Percentiles rank a stretch among this genome's conserved stretches.
Evolutionary conservation across 2,888 invertebrate genomes (phyloP).

Genomic region (Leptogaster cylindrica): DNA sequence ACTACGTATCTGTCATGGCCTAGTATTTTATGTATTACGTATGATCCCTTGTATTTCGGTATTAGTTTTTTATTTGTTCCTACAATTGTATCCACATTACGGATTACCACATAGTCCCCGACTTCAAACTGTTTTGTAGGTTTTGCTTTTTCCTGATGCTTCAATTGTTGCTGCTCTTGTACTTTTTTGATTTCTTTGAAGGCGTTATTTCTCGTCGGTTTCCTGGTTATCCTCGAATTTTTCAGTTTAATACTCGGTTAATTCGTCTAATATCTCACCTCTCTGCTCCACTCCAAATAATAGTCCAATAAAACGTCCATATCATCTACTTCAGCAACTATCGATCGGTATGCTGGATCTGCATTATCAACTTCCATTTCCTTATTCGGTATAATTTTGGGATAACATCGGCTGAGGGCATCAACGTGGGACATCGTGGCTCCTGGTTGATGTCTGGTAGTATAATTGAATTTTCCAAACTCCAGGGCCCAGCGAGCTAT

Average conservation of each 20-base stretch:
- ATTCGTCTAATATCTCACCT: constrained; percentile 27
- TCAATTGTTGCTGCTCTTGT: background rate
- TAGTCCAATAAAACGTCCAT: constrained; percentile 44
- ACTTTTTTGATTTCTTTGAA: background rate
- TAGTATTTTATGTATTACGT: background rate
- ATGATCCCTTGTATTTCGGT: background rate
- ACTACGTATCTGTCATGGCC: background rate
- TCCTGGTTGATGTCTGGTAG: constrained; percentile 55
- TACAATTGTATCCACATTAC: background rate
- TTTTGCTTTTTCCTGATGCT: background rate
- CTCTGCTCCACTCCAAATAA: constrained; percentile 52
- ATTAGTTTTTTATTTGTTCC: background rate
- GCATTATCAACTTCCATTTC: too few relatives aligned
- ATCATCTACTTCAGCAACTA: constrained; percentile 5
- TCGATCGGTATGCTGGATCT: constrained; percentile 47
- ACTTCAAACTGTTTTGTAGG: background rate
- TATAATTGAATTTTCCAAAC: constrained; percentile 53
- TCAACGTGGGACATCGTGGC: constrained; percentile 53
- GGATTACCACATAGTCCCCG: background rate
- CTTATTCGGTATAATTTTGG: too few relatives aligned
- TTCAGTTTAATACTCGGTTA: background rate
- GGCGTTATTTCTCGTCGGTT: background rate
- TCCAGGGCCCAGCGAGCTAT: constrained; percentile 54
- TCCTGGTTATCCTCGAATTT: background rate
- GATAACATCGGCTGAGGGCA: constrained; percentile 54